A percentile compares a stretch with the other conserved stretches of the same genome.
phyloP scores from a whole-genome alignment of 2,113 vertebrate species.

The Anolis sagrei region DNA sequence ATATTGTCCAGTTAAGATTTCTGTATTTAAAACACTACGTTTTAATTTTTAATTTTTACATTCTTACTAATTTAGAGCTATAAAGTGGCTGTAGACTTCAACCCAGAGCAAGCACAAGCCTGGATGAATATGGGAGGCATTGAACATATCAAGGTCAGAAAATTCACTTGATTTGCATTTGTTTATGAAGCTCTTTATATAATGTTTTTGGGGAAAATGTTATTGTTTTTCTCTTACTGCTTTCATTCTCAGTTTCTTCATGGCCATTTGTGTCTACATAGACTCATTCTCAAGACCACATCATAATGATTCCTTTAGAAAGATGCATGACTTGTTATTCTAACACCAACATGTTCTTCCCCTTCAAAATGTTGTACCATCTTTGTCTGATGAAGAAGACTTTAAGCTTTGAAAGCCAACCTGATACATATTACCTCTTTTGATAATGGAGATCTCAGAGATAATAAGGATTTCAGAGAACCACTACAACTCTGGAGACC shows the following conservation, averaged over 20 bases:
- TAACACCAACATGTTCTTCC: too few relatives aligned
- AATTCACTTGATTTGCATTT: not conserved
- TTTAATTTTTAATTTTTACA: conserved; percentile 42
- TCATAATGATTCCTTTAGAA: not conserved
- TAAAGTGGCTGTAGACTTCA: conserved; percentile 87
- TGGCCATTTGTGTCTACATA: not conserved
- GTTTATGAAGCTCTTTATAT: not conserved
- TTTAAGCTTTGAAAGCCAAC: too few relatives aligned
- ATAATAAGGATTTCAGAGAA: too few relatives aligned
- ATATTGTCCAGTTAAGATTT: not conserved
- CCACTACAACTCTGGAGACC: too few relatives aligned
- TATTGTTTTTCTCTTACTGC: too few relatives aligned
- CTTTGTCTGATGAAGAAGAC: too few relatives aligned
- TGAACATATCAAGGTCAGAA: conserved; percentile 92
- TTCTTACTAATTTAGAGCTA: conserved; percentile 85
- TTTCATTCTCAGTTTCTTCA: not conserved
- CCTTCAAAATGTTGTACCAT: too few relatives aligned
- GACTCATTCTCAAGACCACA: not conserved
- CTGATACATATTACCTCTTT: too few relatives aligned
- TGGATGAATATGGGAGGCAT: conserved; percentile 99
- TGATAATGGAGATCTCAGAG: too few relatives aligned
- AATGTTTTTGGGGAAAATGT: not conserved
- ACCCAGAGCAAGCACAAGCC: conserved; percentile 93
- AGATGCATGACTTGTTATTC: not conserved
- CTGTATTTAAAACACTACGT: not conserved